A percentile compares a stretch with the other conserved stretches of the same genome.
Evolutionary conservation across 2,113 vertebrate species (phyloP).

Genomic region (Hypocryptadius cinnamomeus): DNA sequence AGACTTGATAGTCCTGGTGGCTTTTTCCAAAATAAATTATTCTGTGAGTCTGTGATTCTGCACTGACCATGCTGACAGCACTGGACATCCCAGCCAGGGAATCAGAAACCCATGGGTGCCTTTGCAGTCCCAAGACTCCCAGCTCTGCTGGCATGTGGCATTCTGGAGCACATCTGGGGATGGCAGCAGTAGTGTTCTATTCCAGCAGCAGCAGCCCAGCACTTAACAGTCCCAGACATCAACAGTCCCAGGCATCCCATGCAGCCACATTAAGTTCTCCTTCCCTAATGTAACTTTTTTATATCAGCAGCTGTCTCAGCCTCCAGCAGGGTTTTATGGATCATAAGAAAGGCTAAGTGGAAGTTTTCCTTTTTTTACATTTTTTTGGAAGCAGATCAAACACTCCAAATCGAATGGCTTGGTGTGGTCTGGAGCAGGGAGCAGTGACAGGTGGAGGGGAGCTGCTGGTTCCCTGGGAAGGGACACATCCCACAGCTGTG

Average conservation of each 20-base stretch:
- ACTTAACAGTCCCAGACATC: not conserved
- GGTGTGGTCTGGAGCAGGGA: not conserved
- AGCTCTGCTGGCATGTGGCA: not conserved
- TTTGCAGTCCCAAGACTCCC: not conserved
- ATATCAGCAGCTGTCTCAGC: conserved; percentile 20
- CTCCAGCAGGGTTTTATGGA: conserved; percentile 25
- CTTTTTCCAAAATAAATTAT: not conserved
- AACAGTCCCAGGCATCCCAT: not conserved
- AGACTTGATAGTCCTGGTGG: not conserved
- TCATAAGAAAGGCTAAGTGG: conserved; percentile 28
- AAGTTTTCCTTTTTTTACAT: not conserved
- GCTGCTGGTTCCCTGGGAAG: not conserved
- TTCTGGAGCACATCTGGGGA: not conserved
- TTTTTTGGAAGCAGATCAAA: not conserved
- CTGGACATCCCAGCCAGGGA: not conserved
- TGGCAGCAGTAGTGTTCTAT: not conserved
- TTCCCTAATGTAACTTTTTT: not conserved
- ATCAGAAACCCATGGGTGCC: not conserved
- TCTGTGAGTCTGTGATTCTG: not conserved
- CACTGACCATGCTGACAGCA: rapidly evolving
- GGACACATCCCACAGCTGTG: rapidly evolving
- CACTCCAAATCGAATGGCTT: rapidly evolving
- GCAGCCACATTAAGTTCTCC: not conserved
- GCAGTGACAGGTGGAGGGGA: not conserved
- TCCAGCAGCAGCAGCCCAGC: not conserved